phyloP scores from a whole-genome alignment of 2,797 vertebrate species.

The Tokudaia tokunoshimensis region DNA sequence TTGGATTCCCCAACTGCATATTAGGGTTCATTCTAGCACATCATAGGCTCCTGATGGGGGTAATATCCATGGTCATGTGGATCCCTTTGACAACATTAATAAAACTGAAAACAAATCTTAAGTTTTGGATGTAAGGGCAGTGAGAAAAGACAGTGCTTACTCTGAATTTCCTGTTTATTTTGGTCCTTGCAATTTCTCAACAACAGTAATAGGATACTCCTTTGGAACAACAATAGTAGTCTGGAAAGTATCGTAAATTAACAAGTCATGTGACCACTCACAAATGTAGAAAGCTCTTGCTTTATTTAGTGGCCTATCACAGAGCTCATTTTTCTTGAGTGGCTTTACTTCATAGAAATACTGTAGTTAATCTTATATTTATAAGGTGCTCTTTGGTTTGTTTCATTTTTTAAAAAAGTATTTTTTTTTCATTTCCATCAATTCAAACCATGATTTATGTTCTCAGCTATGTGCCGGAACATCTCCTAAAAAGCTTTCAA shows the following conservation, averaged over 20 bases:
- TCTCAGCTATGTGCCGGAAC: background rate
- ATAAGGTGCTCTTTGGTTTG: constrained; percentile 31
- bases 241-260: constrained; percentile 24
- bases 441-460: constrained; percentile 44
- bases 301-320: constrained; percentile 50
- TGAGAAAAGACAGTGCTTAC: constrained; percentile 31
- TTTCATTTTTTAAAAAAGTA: constrained; percentile 49
- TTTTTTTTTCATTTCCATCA: constrained; percentile 58
- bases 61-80: background rate
- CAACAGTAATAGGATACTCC: constrained; percentile 13
- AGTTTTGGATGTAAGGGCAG: background rate
- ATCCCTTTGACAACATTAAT: background rate
- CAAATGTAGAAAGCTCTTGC: background rate
- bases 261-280: constrained; percentile 12
- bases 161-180: constrained; percentile 69
- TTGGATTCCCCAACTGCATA: constrained; percentile 14
- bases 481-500: constrained; percentile 62
- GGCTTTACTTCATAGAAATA: constrained; percentile 43
- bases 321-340: constrained; percentile 52
- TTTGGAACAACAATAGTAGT: constrained; percentile 29
- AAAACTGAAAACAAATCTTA: constrained; percentile 22
- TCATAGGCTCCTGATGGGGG: background rate
- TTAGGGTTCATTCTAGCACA: background rate
- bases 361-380: background rate
- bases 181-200: constrained; percentile 55